These are phyloP conservation scores for Odontophorus gujanensis DNA, from an alignment of 2,113 vertebrate genomes.

Conservation along the genomic window DNA sequence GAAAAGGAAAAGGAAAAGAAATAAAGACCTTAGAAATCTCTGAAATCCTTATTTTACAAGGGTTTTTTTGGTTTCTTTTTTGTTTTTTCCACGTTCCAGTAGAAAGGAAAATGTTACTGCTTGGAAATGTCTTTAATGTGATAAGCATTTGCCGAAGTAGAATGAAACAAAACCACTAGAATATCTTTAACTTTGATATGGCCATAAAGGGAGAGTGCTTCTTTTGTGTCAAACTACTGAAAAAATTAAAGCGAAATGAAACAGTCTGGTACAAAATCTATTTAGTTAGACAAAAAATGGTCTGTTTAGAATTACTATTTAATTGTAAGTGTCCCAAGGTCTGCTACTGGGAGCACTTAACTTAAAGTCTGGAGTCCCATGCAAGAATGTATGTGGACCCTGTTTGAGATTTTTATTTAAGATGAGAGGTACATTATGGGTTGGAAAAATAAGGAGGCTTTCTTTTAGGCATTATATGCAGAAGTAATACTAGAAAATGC, in stretches of 20 bases:
- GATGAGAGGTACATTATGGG: neutral
- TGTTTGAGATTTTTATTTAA: neutral
- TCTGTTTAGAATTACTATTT: neutral
- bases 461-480: neutral
- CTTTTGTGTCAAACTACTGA: neutral
- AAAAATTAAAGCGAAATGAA: neutral
- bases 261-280: neutral
- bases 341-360: neutral
- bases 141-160: neutral
- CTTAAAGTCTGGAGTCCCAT: neutral
- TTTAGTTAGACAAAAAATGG: neutral
- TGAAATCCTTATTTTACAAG: neutral
- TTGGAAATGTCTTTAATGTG: neutral
- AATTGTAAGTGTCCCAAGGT: neutral
- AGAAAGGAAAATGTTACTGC: neutral
- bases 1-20: too few species aligned
- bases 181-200: neutral
- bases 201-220: neutral
- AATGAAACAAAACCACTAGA: slow-evolving; percentile 10
- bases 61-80: too few species aligned
- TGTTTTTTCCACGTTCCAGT: neutral
- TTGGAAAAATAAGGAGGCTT: neutral
- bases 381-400: neutral
- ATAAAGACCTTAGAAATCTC: neutral
- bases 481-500: neutral